Base-by-base conservation (phyloP, 2,888 invertebrate species). In the Ditula angustiorana region DNA sequence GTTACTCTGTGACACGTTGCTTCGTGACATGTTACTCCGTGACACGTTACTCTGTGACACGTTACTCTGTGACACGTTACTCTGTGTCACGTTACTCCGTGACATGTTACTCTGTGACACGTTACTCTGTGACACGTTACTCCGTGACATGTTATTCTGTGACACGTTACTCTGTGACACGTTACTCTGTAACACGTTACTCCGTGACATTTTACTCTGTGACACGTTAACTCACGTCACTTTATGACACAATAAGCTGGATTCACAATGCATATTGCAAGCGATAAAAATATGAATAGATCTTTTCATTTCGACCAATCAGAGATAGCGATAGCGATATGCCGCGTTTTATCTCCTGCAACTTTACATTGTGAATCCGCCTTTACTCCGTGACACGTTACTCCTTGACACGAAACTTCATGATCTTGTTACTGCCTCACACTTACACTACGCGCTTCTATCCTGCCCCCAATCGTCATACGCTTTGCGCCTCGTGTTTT, bases 401-500 rank as follows among this genome's bases (percentile, higher is more conserved):
- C 10, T 2, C 35, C 7, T 19, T 2, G 35, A 23, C 49, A 35
- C 33, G 41, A 35, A 35, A 47, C 46, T 57, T 28, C 23, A 52
- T 64, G 35, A 64, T 59, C 64, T 53, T 52, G 58, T 64, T 64
- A 58, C 24, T 7, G 28, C 23, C 11, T 44, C 56, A 11, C 62
- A 35, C 41, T 21, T 30, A 19, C 49, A 50, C 66, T 52, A 66
- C 69, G 63, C 65, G 69, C 69, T 66, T 61, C 60, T 60, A 28
- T 28, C 46, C 68, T 64, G 60, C n/a, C n/a, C n/a, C n/a, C n/a
- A n/a, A n/a, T 66, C 58, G 49, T 58, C 67, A 67, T 74, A 66
- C 61, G 67, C 61, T 68, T 63, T 67, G 70, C 74, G 67, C 72
- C 72, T 72, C 75, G 76, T 76, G 73, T 75, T 71, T 71, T 63